Conservation (phyloP, 2,888 invertebrate genomes). For the Acanthosoma haemorrhoidale region DNA sequence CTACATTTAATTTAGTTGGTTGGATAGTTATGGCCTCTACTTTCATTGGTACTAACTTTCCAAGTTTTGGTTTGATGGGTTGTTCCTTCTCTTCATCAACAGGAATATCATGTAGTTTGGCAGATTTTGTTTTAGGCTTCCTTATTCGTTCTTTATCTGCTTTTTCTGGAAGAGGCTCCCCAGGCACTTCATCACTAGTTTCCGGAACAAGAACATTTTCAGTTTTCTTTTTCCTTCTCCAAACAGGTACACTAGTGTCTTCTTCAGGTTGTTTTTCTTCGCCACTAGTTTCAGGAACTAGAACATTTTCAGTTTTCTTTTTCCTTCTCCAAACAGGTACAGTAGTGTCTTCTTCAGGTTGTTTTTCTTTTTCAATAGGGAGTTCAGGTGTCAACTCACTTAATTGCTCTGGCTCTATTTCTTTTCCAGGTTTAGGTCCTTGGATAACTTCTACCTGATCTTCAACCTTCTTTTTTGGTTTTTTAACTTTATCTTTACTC, state of each 20-base stretch:
- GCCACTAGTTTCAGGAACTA: slow-evolving; percentile 27
- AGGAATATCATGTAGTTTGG: not conserved
- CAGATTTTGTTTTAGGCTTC: not conserved
- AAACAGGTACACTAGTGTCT: slow-evolving; percentile 34
- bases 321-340: slow-evolving; percentile 40
- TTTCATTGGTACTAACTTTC: slow-evolving; percentile 11
- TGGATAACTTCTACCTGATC: not conserved
- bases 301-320: slow-evolving; percentile 44
- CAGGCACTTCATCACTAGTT: not conserved
- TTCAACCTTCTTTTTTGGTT: not conserved
- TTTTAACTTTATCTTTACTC: slow-evolving; percentile 39
- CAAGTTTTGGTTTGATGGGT: not conserved
- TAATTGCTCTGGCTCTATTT: not conserved
- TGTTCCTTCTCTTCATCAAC: not conserved
- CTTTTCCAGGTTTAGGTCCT: not conserved
- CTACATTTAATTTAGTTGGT: slow-evolving; percentile 37
- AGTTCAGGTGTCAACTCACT: not conserved
- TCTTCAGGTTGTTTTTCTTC: slow-evolving; percentile 45
- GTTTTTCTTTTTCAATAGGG: not conserved
- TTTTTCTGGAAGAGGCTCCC: not conserved
- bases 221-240: slow-evolving; percentile 22
- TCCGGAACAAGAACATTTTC: slow-evolving; percentile 16
- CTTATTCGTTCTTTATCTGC: not conserved
- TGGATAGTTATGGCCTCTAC: slow-evolving; percentile 37
- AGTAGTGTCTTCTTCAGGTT: slow-evolving; percentile 47